A percentile compares a stretch with the other conserved stretches of the same genome.
Evolutionary conservation across 2,888 invertebrate genomes (phyloP).

Genomic region (Acanthococcus lagerstroemiae): DNA sequence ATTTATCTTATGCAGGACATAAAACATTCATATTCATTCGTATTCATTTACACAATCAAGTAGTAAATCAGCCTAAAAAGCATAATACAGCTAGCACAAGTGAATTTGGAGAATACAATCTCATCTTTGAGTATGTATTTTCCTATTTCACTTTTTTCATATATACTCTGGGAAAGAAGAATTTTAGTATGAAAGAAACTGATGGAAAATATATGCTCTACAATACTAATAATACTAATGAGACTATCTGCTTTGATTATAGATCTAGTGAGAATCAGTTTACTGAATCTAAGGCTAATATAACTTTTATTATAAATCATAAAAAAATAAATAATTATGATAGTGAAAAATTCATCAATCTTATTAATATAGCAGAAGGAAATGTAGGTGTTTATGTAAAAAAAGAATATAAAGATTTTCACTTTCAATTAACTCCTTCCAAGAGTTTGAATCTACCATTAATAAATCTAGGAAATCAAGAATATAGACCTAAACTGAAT

Average conservation of each 20-base stretch:
- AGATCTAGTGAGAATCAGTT: not conserved
- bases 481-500: too few relatives aligned
- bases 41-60: conserved; percentile 9
- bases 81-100: not conserved
- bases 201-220: not conserved
- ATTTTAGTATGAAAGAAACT: not conserved
- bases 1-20: not conserved
- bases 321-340: not conserved
- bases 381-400: conserved; percentile 5
- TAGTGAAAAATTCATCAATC: not conserved
- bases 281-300: not conserved
- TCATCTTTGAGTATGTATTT: not conserved
- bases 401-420: not conserved
- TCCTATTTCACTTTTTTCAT: conserved; percentile 1
- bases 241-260: not conserved
- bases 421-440: not conserved
- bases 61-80: not conserved
- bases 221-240: not conserved
- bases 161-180: conserved; percentile 1
- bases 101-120: not conserved
- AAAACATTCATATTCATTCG: conserved; percentile 4
- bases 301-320: not conserved
- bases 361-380: conserved; percentile 1
- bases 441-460: too few relatives aligned
- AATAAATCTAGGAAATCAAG: too few relatives aligned